Evolutionary conservation across 92 coral and sea anemone species (phyloP).

Genomic region (Chrysogorgia sp.): DNA sequence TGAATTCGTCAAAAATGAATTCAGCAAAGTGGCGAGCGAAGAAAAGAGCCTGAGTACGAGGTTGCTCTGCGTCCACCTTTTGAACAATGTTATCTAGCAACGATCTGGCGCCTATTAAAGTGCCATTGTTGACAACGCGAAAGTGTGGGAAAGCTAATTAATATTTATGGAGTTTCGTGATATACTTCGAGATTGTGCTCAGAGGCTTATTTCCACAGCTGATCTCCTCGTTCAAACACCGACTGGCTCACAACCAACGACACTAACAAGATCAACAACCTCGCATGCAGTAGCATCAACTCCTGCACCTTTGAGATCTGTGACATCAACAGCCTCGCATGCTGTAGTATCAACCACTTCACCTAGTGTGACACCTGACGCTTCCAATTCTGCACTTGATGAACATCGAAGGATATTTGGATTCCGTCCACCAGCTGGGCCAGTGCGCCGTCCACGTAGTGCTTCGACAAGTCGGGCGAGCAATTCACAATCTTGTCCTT

Average conservation of each 20-base stretch:
- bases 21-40: too few relatives aligned
- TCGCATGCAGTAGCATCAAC: background rate
- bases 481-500: background rate
- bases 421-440: constrained; percentile 45
- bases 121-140: too few relatives aligned
- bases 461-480: too few relatives aligned
- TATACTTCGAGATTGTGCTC: constrained; percentile 49
- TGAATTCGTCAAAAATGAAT: too few relatives aligned
- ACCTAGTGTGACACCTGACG: background rate
- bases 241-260: constrained; percentile 4
- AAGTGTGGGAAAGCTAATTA: too few relatives aligned
- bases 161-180: constrained; percentile 32
- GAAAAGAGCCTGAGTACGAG: too few relatives aligned
- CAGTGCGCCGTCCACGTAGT: constrained; percentile 18
- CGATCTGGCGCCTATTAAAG: too few relatives aligned
- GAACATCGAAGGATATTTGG: constrained; percentile 55
- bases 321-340: background rate
- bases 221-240: constrained; percentile 31
- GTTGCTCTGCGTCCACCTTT: too few relatives aligned
- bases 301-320: background rate
- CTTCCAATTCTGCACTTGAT: constrained; percentile 17
- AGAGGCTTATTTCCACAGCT: constrained; percentile 42
- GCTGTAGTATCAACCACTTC: background rate
- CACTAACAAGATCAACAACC: constrained; percentile 7
- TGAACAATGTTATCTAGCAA: too few relatives aligned